These are phyloP conservation scores for Drosophila gaucha DNA, from an alignment of 2,888 invertebrate genomes.

Conservation along the genomic window DNA sequence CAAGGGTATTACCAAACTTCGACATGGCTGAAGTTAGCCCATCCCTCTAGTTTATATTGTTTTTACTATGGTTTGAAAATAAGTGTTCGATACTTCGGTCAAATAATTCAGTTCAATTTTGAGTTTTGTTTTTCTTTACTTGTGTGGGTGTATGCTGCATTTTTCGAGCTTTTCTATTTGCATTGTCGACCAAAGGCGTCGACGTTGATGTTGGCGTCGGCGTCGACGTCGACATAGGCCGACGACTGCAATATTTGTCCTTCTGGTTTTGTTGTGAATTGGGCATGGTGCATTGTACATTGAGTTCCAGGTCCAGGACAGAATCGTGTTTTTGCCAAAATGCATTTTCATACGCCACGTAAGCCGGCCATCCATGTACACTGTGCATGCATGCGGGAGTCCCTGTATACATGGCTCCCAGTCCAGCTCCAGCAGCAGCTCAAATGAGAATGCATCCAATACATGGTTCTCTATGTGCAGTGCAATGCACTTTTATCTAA, in stretches of 20 bases:
- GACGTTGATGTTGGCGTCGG: slow-evolving; percentile 12
- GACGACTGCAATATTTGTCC: slow-evolving; percentile 65
- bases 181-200: slow-evolving; percentile 56
- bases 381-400: slow-evolving; percentile 59
- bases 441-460: slow-evolving; percentile 34
- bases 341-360: slow-evolving; percentile 76
- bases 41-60: background rate
- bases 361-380: slow-evolving; percentile 54
- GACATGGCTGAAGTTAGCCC: no score
- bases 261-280: slow-evolving; percentile 64
- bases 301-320: slow-evolving; percentile 40
- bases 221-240: slow-evolving; percentile 8
- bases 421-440: slow-evolving; percentile 9
- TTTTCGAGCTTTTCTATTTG: slow-evolving; percentile 71
- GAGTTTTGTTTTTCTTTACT: slow-evolving; percentile 31
- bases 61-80: background rate
- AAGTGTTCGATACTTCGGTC: slow-evolving; percentile 17
- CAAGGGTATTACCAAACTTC: no score
- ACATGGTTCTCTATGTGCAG: slow-evolving; percentile 42
- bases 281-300: slow-evolving; percentile 39
- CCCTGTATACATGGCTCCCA: slow-evolving; percentile 25
- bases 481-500: slow-evolving; percentile 75
- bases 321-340: slow-evolving; percentile 76
- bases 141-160: slow-evolving; percentile 49
- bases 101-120: slow-evolving; percentile 6